Evolutionary conservation across 2,113 vertebrate genomes (phyloP).

Genomic region (Penelope pileata): DNA sequence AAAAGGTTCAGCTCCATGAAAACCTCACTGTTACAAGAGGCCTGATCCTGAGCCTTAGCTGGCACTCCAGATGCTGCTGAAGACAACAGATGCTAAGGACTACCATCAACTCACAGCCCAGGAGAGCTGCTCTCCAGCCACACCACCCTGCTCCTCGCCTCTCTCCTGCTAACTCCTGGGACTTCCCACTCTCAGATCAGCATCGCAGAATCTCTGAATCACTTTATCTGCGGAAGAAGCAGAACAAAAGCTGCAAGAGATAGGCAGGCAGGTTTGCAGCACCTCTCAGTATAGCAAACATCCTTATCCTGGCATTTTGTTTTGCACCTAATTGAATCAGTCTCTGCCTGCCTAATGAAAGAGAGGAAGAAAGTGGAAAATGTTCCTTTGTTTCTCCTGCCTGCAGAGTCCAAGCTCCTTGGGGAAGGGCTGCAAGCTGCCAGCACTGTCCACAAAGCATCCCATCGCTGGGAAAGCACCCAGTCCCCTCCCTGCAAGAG

Average conservation of each 20-base stretch:
- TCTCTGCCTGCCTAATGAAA: background rate
- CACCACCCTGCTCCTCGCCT: background rate
- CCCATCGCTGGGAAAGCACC: background rate
- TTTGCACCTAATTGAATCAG: background rate
- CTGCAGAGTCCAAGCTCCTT: background rate
- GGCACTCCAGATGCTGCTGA: background rate
- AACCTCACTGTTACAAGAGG: background rate
- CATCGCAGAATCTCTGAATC: background rate
- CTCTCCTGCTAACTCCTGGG: background rate
- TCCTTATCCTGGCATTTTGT: conserved; percentile 45
- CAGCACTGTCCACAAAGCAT: background rate
- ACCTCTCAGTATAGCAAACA: background rate
- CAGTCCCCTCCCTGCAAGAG: background rate
- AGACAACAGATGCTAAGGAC: background rate
- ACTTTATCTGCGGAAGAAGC: background rate
- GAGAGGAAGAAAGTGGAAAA: background rate
- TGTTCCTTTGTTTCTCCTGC: background rate
- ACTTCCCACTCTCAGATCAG: background rate
- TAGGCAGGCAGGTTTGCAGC: background rate
- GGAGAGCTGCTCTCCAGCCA: conserved; percentile 6
- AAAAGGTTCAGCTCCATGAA: background rate
- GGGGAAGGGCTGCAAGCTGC: background rate
- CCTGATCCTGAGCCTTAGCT: background rate
- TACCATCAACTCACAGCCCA: background rate
- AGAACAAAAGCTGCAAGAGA: conserved; percentile 2